phyloP scores from a whole-genome alignment of 37 sponge, comb jelly and placozoan genomes.

The Haliclona indistincta region DNA sequence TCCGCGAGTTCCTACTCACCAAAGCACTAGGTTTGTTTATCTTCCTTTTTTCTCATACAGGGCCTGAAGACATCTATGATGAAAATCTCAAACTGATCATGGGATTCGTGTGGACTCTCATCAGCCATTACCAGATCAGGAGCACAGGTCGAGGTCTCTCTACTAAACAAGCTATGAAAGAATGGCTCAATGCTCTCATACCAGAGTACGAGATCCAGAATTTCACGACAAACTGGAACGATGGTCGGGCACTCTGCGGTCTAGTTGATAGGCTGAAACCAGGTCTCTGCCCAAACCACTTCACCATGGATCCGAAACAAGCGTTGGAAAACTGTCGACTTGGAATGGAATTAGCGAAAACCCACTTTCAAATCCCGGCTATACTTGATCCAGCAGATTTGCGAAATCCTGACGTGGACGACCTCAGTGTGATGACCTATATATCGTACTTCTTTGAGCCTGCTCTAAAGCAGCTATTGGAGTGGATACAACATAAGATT shows the following conservation, averaged over 20 bases:
- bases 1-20: conserved; percentile 3
- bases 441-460: conserved; percentile 81
- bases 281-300: conserved; percentile 79
- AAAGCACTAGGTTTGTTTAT: background rate
- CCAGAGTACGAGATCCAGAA: conserved; percentile 70
- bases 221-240: conserved; percentile 87
- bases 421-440: conserved; percentile 89
- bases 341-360: conserved; percentile 75
- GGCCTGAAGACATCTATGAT: conserved; percentile 86
- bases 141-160: conserved; percentile 55
- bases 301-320: conserved; percentile 38
- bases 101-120: conserved; percentile 94
- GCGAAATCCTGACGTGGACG: conserved; percentile 81
- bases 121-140: conserved; percentile 89
- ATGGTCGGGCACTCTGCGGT: conserved; percentile 74
- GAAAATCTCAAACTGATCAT: conserved; percentile 93
- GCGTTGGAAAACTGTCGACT: conserved; percentile 72
- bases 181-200: conserved; percentile 84
- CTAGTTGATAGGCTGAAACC: conserved; percentile 60
- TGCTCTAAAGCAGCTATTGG: conserved; percentile 53
- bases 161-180: conserved; percentile 83
- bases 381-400: conserved; percentile 77
- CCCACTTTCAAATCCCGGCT: conserved; percentile 68
- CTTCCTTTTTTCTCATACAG: conserved; percentile 17
- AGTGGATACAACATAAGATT: conserved; percentile 78